Evolutionary conservation across 2,113 vertebrate species (phyloP).

Genomic region (Fukomys damarensis): DNA sequence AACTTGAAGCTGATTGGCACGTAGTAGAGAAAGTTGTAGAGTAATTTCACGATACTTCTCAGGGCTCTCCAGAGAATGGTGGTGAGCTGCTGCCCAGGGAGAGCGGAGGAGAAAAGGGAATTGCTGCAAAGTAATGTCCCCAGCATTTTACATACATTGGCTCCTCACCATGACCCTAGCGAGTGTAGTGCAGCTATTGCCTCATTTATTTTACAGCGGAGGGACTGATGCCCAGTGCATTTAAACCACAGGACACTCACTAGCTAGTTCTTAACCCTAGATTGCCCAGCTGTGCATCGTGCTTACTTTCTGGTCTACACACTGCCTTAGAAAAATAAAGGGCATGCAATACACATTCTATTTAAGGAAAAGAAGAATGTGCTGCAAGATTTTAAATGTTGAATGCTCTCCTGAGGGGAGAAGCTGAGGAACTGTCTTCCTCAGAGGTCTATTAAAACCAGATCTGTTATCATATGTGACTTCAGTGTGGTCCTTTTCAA

Average conservation of each 20-base stretch:
- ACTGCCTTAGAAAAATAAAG: background rate
- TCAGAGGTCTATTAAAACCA: conserved; percentile 69
- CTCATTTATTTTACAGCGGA: background rate
- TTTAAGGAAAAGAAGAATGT: conserved; percentile 29
- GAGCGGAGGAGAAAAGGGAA: rapidly evolving
- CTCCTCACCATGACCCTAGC: background rate
- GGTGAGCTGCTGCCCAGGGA: background rate
- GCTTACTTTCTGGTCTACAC: background rate
- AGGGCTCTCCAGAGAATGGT: background rate
- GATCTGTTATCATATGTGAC: background rate
- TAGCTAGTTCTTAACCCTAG: background rate
- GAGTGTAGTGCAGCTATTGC: background rate
- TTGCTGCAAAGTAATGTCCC: background rate
- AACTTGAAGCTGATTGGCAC: background rate
- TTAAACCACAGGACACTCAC: background rate
- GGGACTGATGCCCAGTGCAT: background rate
- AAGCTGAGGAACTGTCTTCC: background rate
- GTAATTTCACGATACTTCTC: background rate
- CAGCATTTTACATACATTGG: background rate
- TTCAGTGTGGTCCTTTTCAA: conserved; percentile 37
- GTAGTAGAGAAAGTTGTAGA: background rate
- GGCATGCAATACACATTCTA: background rate
- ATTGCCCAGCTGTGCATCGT: too few relatives aligned
- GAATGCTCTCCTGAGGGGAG: conserved; percentile 25
- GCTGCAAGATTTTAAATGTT: background rate